Evolutionary conservation across 1,140 invertebrate species (phyloP), one percentile per base, ranked within the genome.

Genomic region (Physella acuta): DNA sequence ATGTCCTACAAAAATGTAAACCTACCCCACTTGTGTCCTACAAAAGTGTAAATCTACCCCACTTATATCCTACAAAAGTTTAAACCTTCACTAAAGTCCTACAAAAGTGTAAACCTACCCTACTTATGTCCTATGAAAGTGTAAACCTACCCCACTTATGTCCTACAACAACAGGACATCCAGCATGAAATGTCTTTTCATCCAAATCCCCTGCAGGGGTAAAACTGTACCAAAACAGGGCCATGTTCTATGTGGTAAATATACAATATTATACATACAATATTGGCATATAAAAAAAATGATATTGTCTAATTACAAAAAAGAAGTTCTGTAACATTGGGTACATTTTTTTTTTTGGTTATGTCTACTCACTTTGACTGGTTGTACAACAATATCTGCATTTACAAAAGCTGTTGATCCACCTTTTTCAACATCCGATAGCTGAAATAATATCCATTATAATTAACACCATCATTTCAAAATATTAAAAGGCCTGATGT

Each of bases 61-160:
- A n/a, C n/a, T n/a, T n/a, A 49, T n/a, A 14, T n/a, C 44, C 11
- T 49, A 24, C 37, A 59, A 44, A 24, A 20, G 31, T 28, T 30
- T 31, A 24, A 20, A 33, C 51, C 17, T 2, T 44, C 5, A 31
- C 33, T 4, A 26, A 26, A 34, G 5, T 33, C 39, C 11, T 5
- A 14, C 34, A 14, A 5, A 26, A 33, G 28, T 30, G 14, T 24
- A n/a, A n/a, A n/a, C n/a, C n/a, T n/a, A n/a, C n/a, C n/a, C n/a
- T n/a, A n/a, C n/a, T n/a, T n/a, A n/a, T n/a, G n/a, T n/a, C n/a
- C n/a, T n/a, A n/a, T n/a, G n/a, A n/a, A n/a, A n/a, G n/a, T n/a
- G n/a, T n/a, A n/a, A n/a, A n/a, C n/a, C n/a, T 17, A 62, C 60
- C 31, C 60, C 60, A 62, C 26, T 62, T 62, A 34, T 62, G 60